phyloP scores from a whole-genome alignment of 1,140 invertebrate genomes.

The Metaphire vulgaris region DNA sequence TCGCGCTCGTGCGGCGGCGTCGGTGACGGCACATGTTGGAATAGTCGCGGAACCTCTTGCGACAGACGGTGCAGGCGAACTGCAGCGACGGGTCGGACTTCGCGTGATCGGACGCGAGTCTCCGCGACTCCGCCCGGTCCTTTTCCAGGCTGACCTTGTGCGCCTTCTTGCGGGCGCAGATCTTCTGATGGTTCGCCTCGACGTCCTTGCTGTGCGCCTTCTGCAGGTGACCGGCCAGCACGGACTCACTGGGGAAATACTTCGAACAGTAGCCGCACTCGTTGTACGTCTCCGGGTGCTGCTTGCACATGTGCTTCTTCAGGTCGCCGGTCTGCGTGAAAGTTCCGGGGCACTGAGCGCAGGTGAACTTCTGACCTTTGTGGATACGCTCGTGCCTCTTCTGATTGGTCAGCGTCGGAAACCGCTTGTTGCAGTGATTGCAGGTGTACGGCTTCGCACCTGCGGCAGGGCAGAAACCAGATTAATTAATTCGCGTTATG shows the following conservation, averaged over 20 bases:
- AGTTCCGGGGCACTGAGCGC: conserved; percentile 31
- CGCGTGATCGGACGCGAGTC: conserved; percentile 13
- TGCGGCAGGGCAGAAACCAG: conserved; percentile 20
- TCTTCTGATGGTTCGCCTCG: conserved; percentile 10
- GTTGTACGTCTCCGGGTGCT: conserved; percentile 34
- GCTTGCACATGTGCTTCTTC: conserved; percentile 36
- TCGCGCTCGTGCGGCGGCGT: conserved; percentile 34
- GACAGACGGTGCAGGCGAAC: conserved; percentile 41
- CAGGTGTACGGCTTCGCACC: conserved; percentile 55
- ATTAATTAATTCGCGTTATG: no score
- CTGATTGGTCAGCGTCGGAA: conserved; percentile 62
- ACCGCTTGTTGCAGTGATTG: conserved; percentile 68
- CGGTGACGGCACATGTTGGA: conserved; percentile 41
- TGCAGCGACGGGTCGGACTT: not conserved
- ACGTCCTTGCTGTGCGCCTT: conserved; percentile 19
- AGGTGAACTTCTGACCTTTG: conserved; percentile 34
- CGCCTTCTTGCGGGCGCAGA: conserved; percentile 16
- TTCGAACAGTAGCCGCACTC: conserved; percentile 36
- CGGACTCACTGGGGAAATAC: conserved; percentile 47
- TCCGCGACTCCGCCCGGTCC: conserved; percentile 28
- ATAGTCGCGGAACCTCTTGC: conserved; percentile 50
- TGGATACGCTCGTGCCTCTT: conserved; percentile 58
- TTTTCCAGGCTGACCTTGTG: conserved; percentile 21
- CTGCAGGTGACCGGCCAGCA: conserved; percentile 35
- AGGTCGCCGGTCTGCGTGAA: conserved; percentile 37